Evolutionary conservation across 2,888 invertebrate genomes (phyloP), one percentile per base, ranked within the genome.

Genomic region (Drosophila tanythrix): DNA sequence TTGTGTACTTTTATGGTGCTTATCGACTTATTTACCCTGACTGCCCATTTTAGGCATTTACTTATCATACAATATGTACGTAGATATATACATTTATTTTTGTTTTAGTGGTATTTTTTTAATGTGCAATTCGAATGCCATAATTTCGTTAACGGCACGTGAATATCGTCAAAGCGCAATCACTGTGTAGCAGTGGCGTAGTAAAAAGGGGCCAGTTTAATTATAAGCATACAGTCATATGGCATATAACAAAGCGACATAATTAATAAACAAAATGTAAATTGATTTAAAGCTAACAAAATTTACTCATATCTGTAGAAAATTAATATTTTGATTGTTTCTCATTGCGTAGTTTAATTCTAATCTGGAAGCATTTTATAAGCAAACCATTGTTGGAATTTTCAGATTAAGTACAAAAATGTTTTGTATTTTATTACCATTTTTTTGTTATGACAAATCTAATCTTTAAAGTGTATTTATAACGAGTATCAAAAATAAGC

Each of bases 31-130:
- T 69, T 79, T 52, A 48, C 46, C 48, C 31, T 31, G 33, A 46
- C 55, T 62, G 68, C 46, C 46, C 31, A 40, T 62, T 59, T 70
- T 27, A 6, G 55, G 21, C n/a, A 15, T 51, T 43, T 50, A 53
- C 73, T 88, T 86, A 83, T 83, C 89, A 55, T 43, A 40, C 51
- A 62, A 70, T 50, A 58, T 53, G 59, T 50, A 31, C 4, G 3
- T 25, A 33, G 11, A 18, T 25, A 18, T 2, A 31, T 46, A 7
- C 18, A 43, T 63, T 5, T 29, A 43, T 31, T 58, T 38, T 46
- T 46, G 18, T 63, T 50, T 38, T 18, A 13, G 31, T 53, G 33
- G 46, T 59, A 11, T 31, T 8, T 57, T 51, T 55, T 25, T 15
- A 21, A 33, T 51, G 11, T 48, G 6, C 15, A 36, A 58, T 61